These are phyloP conservation scores for Nyctalus aviator DNA, from an alignment of 2,797 vertebrate species.

Conservation along the genomic window DNA sequence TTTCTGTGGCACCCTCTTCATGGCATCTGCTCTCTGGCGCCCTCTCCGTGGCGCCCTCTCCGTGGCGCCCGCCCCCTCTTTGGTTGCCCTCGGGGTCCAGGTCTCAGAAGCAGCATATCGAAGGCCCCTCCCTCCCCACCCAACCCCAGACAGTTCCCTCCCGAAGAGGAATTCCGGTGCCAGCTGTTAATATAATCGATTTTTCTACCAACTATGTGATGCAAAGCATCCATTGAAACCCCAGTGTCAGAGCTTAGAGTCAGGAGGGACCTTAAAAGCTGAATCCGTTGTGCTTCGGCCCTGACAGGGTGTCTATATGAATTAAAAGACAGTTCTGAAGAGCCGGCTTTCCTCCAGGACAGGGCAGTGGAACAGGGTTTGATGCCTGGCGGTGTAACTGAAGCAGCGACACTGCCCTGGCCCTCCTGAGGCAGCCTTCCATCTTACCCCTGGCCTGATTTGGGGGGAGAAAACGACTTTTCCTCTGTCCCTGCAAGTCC, in stretches of 20 bases:
- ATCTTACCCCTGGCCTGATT: not conserved
- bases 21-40: no score
- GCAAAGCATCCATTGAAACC: not conserved
- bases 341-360: not conserved
- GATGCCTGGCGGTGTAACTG: not conserved
- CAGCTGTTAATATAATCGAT: slow-evolving; percentile 57
- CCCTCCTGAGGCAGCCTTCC: not conserved
- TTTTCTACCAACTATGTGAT: not conserved
- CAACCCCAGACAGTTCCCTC: not conserved
- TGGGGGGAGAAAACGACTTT: not conserved
- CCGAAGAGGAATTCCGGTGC: slow-evolving; percentile 8
- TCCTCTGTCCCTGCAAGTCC: not conserved
- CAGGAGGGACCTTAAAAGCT: slow-evolving; percentile 24
- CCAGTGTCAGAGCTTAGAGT: not conserved
- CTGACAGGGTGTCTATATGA: slow-evolving; percentile 21
- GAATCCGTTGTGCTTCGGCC: slow-evolving; percentile 21
- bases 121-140: not conserved
- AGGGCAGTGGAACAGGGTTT: not conserved
- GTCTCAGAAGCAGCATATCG: not conserved
- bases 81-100: not conserved
- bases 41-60: not conserved
- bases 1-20: not conserved
- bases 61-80: not conserved
- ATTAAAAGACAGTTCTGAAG: not conserved
- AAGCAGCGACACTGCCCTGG: not conserved